Conservation (phyloP, 1,140 invertebrate species). For the Aphaenogaster floridana region DNA sequence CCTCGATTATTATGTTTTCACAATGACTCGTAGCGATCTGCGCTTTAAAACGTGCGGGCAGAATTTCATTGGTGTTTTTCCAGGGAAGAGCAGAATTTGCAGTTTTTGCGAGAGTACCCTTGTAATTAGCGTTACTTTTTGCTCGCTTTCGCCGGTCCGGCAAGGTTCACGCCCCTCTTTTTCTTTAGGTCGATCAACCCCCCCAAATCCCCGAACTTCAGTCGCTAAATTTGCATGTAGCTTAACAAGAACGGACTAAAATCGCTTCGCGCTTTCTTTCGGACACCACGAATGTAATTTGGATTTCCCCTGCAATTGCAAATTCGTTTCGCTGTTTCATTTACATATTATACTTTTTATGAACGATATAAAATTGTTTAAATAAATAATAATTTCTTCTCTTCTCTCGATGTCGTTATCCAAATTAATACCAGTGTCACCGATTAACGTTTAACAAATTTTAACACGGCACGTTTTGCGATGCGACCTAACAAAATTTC, state of each 20-base stretch:
- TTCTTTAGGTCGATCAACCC: conserved; percentile 16
- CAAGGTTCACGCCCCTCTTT: conserved; percentile 24
- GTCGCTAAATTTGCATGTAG: conserved; percentile 59
- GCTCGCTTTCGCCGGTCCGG: not conserved
- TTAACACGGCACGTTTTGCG: not conserved
- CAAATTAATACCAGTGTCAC: not conserved
- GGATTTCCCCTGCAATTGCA: not conserved
- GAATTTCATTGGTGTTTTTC: conserved; percentile 31
- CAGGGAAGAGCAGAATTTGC: conserved; percentile 8
- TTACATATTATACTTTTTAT: not conserved
- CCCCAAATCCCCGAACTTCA: conserved; percentile 39
- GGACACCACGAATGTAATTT: conserved; percentile 9
- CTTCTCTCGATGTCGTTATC: not conserved
- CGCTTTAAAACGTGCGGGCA: not conserved
- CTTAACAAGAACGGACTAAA: conserved; percentile 33
- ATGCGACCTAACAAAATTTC: not conserved
- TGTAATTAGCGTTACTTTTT: conserved; percentile 62
- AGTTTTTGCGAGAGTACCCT: conserved; percentile 18
- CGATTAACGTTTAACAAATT: not conserved
- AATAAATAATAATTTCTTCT: not conserved
- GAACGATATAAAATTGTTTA: not conserved
- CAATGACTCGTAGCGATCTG: not conserved
- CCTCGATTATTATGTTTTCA: not conserved
- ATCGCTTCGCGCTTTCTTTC: conserved; percentile 46
- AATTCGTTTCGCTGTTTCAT: conserved; percentile 4